Evolutionary conservation across 2,797 vertebrate species (phyloP), one percentile per base, ranked within the genome.

Genomic region (Muscicapa striata): DNA sequence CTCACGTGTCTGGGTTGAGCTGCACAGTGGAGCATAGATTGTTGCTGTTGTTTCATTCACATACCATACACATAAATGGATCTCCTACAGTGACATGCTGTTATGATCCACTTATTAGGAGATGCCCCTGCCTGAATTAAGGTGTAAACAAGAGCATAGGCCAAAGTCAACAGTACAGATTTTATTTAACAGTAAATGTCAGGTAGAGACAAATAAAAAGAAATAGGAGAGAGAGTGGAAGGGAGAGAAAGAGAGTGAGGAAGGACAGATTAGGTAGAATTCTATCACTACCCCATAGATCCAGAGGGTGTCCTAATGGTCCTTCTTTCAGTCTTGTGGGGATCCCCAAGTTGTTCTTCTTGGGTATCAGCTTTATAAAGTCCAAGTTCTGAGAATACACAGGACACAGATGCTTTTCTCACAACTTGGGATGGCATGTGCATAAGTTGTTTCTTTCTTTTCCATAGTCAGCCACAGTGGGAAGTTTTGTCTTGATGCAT

Each of bases 321-420:
- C 14, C 41, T 41, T 63, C 5, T 52, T 40, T 66, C 30, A 22
- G 36, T 70, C 36, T 49, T 63, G 5, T 57, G 18, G 36, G 12
- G 30, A 55, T 55, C 8, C 26, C 8, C 17, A 40, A 13, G 26
- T 7, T 18, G 3, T 27, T 63, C 6, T 19, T 38, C n/a, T 70
- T 63, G 26, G 21, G 13, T 41, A 26, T 41, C 34, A 70, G 6
- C 18, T 41, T 41, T 55, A 27, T 32, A 15, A 15, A 70, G 66
- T 49, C 18, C 32, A 49, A 3, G 15, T 63, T 63, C 32, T 0
- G 0, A 30, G 18, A 63, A 36, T 23, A 27, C 32, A 11, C 0
- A 1, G 32, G 15, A 18, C 22, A 27, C 15, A 63, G 21, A 32
- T 19, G 32, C 18, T 49, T 27, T 55, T 63, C 43, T 46, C 43